A percentile compares a stretch with the other conserved stretches of the same genome.
Evolutionary conservation across 2,888 invertebrate genomes (phyloP).

Genomic region (Chouioia cunea): DNA sequence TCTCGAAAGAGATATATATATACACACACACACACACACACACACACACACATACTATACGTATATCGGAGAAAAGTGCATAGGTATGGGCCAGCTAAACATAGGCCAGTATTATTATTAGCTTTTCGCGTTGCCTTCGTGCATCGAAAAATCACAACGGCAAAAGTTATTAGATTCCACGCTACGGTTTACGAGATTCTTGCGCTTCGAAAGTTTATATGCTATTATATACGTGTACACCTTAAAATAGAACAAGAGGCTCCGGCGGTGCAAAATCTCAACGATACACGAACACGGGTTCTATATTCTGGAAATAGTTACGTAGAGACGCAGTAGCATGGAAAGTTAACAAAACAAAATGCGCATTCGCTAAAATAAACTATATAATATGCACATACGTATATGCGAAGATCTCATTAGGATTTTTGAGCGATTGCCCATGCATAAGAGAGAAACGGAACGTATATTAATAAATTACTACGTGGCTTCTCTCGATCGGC

Average conservation of each 20-base stretch:
- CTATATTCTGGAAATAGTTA: conserved; percentile 42
- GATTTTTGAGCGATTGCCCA: background rate
- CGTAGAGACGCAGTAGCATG: no score
- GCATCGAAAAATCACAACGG: background rate
- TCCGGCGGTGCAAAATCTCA: background rate
- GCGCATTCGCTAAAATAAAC: no score
- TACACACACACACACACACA: background rate
- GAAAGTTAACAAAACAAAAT: background rate
- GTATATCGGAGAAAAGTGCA: background rate
- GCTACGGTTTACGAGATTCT: conserved; percentile 9
- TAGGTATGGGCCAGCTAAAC: background rate
- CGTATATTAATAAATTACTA: no score
- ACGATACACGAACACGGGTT: conserved; percentile 19
- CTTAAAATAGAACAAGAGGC: conserved; percentile 29
- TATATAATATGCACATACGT: no score
- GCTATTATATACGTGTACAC: conserved; percentile 7
- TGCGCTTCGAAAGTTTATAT: conserved; percentile 16
- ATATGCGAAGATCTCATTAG: background rate
- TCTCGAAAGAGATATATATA: background rate
- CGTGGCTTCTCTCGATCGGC: no score
- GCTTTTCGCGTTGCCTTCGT: background rate
- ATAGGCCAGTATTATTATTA: conserved; percentile 27
- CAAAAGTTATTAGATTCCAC: no score
- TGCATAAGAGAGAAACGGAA: no score
- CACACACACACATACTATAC: no score